Base-by-base conservation (phyloP, 2,797 vertebrate species). In the Tympanoctomys barrerae region DNA sequence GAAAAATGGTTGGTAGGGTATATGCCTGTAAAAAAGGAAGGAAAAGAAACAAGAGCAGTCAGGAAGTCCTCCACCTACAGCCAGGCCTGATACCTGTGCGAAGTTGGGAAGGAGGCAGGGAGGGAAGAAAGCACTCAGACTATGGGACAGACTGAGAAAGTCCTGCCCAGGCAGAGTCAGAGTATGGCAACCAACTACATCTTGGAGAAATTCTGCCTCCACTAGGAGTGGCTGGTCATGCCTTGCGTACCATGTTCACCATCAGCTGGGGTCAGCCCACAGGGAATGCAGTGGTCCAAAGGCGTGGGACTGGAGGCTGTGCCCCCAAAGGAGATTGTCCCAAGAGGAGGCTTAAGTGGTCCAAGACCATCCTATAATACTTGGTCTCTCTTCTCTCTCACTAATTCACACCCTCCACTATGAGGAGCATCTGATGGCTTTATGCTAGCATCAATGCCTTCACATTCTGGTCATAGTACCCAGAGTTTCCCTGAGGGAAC, bases 271-370 rank as follows among this genome's bases (percentile, higher is more conserved):
- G 22, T 5, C 75, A n/a, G 49, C 52, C 49, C 73, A 18, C 0
- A 1, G 1, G 0, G 9, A 61, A 2, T 0, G 4, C 2, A 6
- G 26, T 26, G 13, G 7, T 31, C 33, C 42, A 70, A 9, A 80
- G 7, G 59, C 75, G 5, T 22, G 59, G 59, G 8, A 61, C 11
- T 31, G 19, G 36, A 36, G 0, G 49, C n/a, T 19, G 11, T 1
- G 7, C 49, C 59, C 39, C 18, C 6, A 5, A 4, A 3, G n/a
- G 68, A 11, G 21, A 18, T 24, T 49, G 31, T 42, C 7, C 52
- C 18, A 11, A 73, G 19, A 10, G 46, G 16, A 70, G 42, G 10
- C 0, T 31, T 5, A 21, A 21, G 7, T 0, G 28, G 59, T 54
- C 3, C 52, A 54, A 54, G 52, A 54, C 52, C 8, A 36, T n/a